These are phyloP conservation scores for Harmothoe impar DNA, from an alignment of 2,888 invertebrate species.

Conservation along the genomic window DNA sequence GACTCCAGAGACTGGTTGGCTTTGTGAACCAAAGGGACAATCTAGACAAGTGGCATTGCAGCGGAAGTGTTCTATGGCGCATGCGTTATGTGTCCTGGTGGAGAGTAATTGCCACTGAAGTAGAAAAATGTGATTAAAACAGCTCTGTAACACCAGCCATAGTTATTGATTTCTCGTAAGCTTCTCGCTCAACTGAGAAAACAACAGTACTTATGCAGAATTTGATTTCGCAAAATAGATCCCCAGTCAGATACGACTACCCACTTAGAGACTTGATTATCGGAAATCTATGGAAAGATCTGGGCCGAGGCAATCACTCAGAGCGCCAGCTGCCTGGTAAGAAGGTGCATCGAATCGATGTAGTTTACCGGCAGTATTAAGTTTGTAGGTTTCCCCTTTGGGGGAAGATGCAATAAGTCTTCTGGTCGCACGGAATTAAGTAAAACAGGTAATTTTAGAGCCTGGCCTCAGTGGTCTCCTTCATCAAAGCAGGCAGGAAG, in stretches of 20 bases:
- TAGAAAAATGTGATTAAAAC: conserved; percentile 47
- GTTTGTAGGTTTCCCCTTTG: background rate
- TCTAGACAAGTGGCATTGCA: background rate
- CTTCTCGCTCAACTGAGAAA: conserved; percentile 23
- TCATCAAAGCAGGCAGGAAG: background rate
- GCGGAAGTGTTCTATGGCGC: conserved; percentile 39
- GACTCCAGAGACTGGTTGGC: no score
- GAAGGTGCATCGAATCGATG: conserved; percentile 36
- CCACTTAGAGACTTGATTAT: conserved; percentile 51
- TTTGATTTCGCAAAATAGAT: conserved; percentile 55
- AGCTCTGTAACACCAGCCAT: conserved; percentile 15
- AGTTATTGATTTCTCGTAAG: conserved; percentile 12
- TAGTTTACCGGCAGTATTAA: background rate
- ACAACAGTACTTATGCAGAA: conserved; percentile 48
- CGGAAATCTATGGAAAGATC: conserved; percentile 49
- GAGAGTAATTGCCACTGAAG: conserved; percentile 29
- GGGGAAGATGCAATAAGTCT: conserved; percentile 38
- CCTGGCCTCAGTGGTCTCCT: background rate
- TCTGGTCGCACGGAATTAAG: background rate
- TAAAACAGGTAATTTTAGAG: background rate
- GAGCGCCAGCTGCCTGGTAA: conserved; percentile 22
- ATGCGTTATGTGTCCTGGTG: conserved; percentile 22
- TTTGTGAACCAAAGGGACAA: no score
- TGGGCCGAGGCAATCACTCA: conserved; percentile 41
- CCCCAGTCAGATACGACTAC: conserved; percentile 40